Percentiles rank a stretch among this genome's conserved stretches.
These are phyloP conservation scores for Alitta virens DNA, from an alignment of 2,888 invertebrate genomes.

Conservation along the genomic window DNA sequence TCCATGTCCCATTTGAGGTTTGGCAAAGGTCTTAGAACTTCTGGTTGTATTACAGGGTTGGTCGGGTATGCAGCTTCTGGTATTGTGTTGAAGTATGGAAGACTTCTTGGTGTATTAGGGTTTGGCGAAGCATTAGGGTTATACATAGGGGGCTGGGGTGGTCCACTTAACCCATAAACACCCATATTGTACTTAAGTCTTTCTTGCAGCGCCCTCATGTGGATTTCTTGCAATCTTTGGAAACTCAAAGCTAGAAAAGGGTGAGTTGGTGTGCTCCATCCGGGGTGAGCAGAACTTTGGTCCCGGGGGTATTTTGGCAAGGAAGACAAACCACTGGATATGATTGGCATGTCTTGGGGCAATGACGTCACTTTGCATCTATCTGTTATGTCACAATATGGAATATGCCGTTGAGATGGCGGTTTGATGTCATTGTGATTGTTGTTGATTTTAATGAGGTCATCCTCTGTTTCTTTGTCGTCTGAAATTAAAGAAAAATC, in stretches of 20 bases:
- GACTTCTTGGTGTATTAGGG: not conserved
- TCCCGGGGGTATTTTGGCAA: too few species aligned
- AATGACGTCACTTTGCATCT: too few species aligned
- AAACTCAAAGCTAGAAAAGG: constrained; percentile 16
- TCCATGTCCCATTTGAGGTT: not conserved
- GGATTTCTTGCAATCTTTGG: constrained; percentile 14
- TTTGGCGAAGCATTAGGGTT: too few species aligned
- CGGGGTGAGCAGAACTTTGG: not conserved
- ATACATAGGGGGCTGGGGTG: not conserved
- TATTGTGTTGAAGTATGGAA: not conserved
- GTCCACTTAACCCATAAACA: not conserved
- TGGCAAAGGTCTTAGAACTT: not conserved
- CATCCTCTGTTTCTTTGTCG: too few species aligned
- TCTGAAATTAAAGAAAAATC: too few species aligned
- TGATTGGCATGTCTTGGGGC: too few species aligned
- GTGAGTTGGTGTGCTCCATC: not conserved
- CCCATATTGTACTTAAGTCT: constrained; percentile 2
- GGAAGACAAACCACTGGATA: too few species aligned
- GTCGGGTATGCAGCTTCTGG: not conserved
- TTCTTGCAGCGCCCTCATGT: constrained; percentile 12
- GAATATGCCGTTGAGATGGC: too few species aligned
- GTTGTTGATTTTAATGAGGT: too few species aligned
- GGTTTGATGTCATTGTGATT: too few species aligned
- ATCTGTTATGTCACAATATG: too few species aligned
- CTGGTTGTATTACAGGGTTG: not conserved